Conservation (phyloP, 2,113 vertebrate genomes). For the Oryctolagus cuniculus region DNA sequence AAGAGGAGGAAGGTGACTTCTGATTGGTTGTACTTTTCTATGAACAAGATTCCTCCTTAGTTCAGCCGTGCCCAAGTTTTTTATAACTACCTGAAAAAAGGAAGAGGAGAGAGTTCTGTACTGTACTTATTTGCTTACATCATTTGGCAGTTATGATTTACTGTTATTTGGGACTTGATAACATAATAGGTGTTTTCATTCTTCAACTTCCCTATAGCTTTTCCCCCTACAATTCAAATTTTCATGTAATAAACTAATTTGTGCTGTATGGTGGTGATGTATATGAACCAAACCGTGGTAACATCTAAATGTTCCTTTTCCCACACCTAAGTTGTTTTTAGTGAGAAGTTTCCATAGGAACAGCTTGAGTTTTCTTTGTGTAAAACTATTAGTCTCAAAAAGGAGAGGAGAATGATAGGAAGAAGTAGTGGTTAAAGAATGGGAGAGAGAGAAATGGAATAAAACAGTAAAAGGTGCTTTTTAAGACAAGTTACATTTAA, state of each 20-base stretch:
- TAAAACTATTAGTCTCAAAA: constrained; percentile 25
- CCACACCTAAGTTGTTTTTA: not conserved
- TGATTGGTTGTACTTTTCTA: constrained; percentile 42
- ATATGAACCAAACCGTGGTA: not conserved
- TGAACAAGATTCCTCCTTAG: not conserved
- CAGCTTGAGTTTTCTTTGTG: constrained; percentile 24
- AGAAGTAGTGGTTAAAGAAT: not conserved
- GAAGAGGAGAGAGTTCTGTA: not conserved
- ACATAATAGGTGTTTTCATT: not conserved
- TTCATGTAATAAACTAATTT: constrained; percentile 10
- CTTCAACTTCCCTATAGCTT: constrained; percentile 30
- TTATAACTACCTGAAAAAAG: constrained; percentile 30
- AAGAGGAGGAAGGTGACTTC: not conserved
- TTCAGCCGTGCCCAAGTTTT: not conserved
- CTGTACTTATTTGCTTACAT: not conserved
- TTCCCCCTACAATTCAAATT: constrained; percentile 7
- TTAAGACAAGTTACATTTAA: not conserved
- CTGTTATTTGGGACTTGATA: not conserved
- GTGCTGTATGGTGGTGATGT: not conserved
- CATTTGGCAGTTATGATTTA: not conserved
- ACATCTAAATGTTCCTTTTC: not conserved
- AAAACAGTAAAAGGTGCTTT: not conserved
- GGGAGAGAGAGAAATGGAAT: not conserved
- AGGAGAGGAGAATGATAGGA: not conserved
- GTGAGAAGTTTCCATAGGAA: not conserved